Percentiles rank a stretch among this genome's conserved stretches.
Evolutionary conservation across 2,888 invertebrate species (phyloP).

Genomic region (Sinotaia quadrata): DNA sequence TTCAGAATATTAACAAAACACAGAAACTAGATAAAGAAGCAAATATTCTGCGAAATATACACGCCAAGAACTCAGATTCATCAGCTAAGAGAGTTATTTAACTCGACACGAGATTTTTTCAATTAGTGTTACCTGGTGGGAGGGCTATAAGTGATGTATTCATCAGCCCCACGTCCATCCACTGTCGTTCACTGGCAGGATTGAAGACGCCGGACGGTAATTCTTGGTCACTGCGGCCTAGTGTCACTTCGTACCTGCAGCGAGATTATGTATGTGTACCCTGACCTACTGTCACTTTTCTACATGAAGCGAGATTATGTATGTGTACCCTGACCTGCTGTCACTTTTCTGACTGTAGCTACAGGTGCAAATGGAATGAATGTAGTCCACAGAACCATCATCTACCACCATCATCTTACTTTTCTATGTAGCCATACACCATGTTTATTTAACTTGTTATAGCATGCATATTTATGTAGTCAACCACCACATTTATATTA

Average conservation of each 20-base stretch:
- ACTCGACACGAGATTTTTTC: not conserved
- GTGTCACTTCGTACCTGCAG: conserved; percentile 25
- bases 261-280: no score
- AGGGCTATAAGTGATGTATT: conserved; percentile 6
- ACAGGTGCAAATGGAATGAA: no score
- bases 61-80: no score
- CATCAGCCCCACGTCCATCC: conserved; percentile 27
- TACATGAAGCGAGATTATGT: not conserved
- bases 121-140: conserved; percentile 5
- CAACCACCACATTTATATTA: no score
- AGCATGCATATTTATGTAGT: no score
- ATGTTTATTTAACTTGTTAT: no score
- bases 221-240: conserved; percentile 3
- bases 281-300: conserved; percentile 25
- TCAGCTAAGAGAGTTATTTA: no score
- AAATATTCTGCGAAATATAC: not conserved
- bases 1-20: not conserved
- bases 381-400: no score
- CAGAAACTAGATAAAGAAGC: not conserved
- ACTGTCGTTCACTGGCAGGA: conserved; percentile 9
- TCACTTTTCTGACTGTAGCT: conserved; percentile 21
- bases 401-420: no score
- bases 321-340: conserved; percentile 4
- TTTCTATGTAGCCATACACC: no score
- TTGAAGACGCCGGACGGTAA: conserved; percentile 25